Percentiles rank a stretch among this genome's conserved stretches.
These are phyloP conservation scores for Carassius gibelio DNA, from an alignment of 2,113 vertebrate genomes.

Conservation along the genomic window DNA sequence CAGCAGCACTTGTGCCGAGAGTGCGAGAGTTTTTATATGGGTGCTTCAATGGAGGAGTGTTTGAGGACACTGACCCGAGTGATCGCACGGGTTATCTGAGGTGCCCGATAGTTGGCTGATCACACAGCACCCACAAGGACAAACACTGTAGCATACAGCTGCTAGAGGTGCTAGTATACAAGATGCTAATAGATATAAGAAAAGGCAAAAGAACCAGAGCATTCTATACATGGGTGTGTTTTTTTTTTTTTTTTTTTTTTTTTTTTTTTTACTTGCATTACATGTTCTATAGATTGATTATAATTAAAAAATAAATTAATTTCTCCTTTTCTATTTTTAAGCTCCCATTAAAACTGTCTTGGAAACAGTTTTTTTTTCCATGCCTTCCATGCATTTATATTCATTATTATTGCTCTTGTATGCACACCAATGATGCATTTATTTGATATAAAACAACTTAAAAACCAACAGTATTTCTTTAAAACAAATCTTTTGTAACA, in stretches of 20 bases:
- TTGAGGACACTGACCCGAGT: slow-evolving; percentile 6
- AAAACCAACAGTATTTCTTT: no score
- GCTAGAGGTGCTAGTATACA: no score
- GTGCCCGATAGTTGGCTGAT: not conserved
- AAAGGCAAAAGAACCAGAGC: not conserved
- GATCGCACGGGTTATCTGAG: not conserved
- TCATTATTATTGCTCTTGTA: no score
- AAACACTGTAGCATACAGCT: not conserved
- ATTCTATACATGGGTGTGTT: not conserved
- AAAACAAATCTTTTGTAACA: no score
- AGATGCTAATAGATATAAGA: no score
- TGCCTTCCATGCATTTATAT: no score
- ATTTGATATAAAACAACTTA: no score
- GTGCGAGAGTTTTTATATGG: slow-evolving; percentile 24
- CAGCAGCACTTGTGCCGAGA: not conserved
- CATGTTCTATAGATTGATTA: no score
- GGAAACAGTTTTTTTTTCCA: not conserved
- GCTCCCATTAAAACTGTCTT: not conserved
- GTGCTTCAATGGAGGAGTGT: not conserved
- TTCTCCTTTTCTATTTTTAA: not conserved
- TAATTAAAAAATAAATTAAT: no score
- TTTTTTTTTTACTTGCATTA: no score
- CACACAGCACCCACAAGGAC: not conserved
- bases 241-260: no score
- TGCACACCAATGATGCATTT: no score